Evolutionary conservation across 2,797 vertebrate genomes (phyloP), one percentile per base, ranked within the genome.

Genomic region (Hemitrygon akajei): DNA sequence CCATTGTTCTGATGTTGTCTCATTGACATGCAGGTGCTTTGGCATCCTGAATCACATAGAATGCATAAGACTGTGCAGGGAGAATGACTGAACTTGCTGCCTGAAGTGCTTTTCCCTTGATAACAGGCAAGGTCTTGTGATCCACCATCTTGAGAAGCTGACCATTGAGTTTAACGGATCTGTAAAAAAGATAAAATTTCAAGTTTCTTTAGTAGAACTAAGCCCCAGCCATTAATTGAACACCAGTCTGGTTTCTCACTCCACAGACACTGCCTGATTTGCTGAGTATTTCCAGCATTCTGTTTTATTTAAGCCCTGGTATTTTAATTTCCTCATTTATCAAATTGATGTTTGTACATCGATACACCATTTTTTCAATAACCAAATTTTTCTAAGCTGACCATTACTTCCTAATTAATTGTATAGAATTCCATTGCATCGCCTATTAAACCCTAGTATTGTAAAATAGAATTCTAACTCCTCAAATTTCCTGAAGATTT

Each of bases 61-160:
- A 99, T 11, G 97, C 96, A 0, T 98, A 98, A 1, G 98, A 98
- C 95, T 97, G 97, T 7, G 96, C 96, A n/a, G 98, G 98, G 86
- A 99, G 96, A 76, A 95, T 94, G 0, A 99, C 96, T 0, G 94
- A 84, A 2, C 96, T 95, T 7, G 96, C 95, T 0, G 97, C 96
- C 25, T 94, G 96, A 0, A 98, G 96, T 6, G 94, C 76, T 12
- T 94, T 94, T 93, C 97, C 97, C 0, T 7, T 94, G 0, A 99
- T 95, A 2, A 95, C 92, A 0, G 99, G 99, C 66, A 99, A 95
- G 0, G 97, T 98, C 94, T 95, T 56, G 3, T 98, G 97, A 40
- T 99, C 97, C 94, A 97, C 94, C 98, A 99, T 98, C 96, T 95
- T 97, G 87, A 99, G 94, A 93, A 97, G 94, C 0, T 1, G 94